These are phyloP conservation scores for Drosophila merina DNA, from an alignment of 2,888 invertebrate species.

Conservation along the genomic window DNA sequence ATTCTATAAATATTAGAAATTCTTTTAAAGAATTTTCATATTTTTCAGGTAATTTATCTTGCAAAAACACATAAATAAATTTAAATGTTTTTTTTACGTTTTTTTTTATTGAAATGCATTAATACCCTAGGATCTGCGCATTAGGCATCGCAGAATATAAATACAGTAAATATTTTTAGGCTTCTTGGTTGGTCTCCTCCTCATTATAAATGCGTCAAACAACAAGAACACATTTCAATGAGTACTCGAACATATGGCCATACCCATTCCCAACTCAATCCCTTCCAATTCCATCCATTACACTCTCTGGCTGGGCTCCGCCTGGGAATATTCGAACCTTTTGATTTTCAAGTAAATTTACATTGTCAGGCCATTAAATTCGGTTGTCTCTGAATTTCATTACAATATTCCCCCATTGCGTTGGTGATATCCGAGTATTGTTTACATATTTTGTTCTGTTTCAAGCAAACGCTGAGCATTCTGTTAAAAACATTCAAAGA, in stretches of 20 bases:
- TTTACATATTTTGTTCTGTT: constrained; percentile 28
- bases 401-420: constrained; percentile 24
- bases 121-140: constrained; percentile 1
- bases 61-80: not conserved
- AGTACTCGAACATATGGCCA: constrained; percentile 37
- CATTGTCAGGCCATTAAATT: constrained; percentile 33
- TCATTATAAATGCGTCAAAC: constrained; percentile 35
- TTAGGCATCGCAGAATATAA: constrained; percentile 1
- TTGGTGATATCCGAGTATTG: constrained; percentile 31
- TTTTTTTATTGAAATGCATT: constrained; percentile 1
- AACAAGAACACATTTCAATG: constrained; percentile 27
- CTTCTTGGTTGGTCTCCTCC: not conserved
- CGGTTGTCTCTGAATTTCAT: constrained; percentile 43
- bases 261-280: constrained; percentile 11
- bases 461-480: constrained; percentile 15
- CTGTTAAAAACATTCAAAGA: constrained; percentile 8
- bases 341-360: constrained; percentile 32
- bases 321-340: constrained; percentile 20
- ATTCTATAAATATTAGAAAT: not conserved
- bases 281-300: constrained; percentile 27
- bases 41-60: not conserved
- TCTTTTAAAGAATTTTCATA: not conserved
- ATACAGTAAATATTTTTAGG: not conserved
- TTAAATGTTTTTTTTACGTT: not conserved
- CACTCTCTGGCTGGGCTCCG: constrained; percentile 1